Conservation (phyloP, 2,797 vertebrate species). For the Sebastiscus albofasciatus region DNA sequence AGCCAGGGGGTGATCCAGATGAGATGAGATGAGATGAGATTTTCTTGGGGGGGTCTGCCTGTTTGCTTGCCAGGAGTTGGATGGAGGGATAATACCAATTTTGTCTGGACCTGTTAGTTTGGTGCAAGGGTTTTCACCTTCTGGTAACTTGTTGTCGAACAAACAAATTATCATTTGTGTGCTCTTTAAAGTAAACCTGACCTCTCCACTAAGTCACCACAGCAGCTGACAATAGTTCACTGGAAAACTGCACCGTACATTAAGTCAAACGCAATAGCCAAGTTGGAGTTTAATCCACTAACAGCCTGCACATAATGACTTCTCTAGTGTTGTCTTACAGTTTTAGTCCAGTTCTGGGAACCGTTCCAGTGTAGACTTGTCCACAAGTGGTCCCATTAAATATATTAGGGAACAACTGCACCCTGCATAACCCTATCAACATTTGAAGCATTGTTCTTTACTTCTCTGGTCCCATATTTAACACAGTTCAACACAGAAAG, state of each 20-base stretch:
- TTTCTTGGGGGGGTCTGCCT: background rate
- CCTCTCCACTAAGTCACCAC: background rate
- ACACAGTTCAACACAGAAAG: background rate
- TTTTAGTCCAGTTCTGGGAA: constrained; percentile 32
- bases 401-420: constrained; percentile 22
- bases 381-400: constrained; percentile 41
- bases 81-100: background rate
- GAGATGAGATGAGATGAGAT: background rate
- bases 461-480: background rate
- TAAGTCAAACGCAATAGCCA: background rate
- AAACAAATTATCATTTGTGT: background rate
- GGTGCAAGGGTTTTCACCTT: background rate
- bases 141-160: background rate
- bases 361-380: constrained; percentile 30
- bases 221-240: background rate
- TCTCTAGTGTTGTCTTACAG: constrained; percentile 24
- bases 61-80: background rate
- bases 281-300: constrained; percentile 6
- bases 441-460: constrained; percentile 20
- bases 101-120: background rate
- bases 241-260: background rate
- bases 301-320: constrained; percentile 16
- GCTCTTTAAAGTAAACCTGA: background rate
- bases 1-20: no score
- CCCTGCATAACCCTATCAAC: constrained; percentile 8